phyloP scores from a whole-genome alignment of 2,888 invertebrate species.

The Acleris emargana region DNA sequence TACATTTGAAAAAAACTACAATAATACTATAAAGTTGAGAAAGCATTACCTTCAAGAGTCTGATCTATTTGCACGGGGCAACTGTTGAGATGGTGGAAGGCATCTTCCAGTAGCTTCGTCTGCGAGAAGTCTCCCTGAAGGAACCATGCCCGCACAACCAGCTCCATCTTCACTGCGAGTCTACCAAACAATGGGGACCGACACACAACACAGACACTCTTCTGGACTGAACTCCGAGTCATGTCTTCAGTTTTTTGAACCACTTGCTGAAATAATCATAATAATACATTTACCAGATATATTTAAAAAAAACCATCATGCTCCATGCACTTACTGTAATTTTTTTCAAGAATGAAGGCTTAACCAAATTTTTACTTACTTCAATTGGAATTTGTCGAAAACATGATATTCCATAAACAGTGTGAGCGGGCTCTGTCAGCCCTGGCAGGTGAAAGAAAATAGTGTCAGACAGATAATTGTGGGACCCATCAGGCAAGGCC shows the following conservation, averaged over 20 bases:
- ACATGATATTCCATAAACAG: conserved; percentile 98
- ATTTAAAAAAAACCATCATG: too few species aligned
- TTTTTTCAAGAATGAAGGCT: not conserved
- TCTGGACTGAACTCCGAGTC: conserved; percentile 98
- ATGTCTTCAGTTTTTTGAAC: conserved; percentile 96
- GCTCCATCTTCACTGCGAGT: conserved; percentile 96
- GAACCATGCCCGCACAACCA: conserved; percentile 99
- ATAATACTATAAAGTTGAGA: not conserved
- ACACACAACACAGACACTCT: conserved; percentile 98
- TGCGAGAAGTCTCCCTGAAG: conserved; percentile 96
- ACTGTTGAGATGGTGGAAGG: conserved; percentile 95
- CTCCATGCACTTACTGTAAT: too few species aligned
- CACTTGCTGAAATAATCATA: conserved; percentile 87
- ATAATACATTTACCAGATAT: too few species aligned
- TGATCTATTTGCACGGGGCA: conserved; percentile 86
- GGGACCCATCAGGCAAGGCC: conserved; percentile 98
- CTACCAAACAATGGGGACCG: conserved; percentile 96
- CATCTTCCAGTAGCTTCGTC: conserved; percentile 94
- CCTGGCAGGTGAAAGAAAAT: conserved; percentile 98
- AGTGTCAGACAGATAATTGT: conserved; percentile 97
- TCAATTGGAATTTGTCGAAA: conserved; percentile 98
- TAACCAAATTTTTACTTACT: conserved; percentile 76
- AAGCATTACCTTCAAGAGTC: conserved; percentile 71
- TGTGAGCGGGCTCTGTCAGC: conserved; percentile 90
- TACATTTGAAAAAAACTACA: too few species aligned